Conservation (phyloP, 2,113 vertebrate genomes). For the Puffinus mauretanicus region DNA sequence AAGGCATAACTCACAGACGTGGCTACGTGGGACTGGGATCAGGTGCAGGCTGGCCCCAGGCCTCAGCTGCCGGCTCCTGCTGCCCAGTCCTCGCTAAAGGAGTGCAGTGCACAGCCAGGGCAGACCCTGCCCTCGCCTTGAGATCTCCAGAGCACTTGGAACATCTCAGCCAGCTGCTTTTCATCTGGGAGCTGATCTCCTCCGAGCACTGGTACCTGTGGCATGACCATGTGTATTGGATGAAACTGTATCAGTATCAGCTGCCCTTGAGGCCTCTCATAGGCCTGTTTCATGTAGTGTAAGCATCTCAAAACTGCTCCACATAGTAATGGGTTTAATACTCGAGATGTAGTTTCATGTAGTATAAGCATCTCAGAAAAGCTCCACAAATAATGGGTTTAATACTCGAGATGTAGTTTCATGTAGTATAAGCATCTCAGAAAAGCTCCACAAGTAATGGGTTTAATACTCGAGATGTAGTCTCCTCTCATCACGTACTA, state of each 20-base stretch:
- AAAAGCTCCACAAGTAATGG: not conserved
- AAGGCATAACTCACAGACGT: slow-evolving; percentile 15
- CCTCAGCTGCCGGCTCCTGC: not conserved
- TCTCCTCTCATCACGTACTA: rapidly evolving
- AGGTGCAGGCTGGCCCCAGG: not conserved
- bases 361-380: not conserved
- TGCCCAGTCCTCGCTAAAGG: not conserved
- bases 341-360: not conserved
- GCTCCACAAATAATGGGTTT: not conserved
- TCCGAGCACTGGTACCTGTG: rapidly evolving
- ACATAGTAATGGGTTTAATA: not conserved
- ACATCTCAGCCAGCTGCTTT: not conserved
- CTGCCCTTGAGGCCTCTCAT: not conserved
- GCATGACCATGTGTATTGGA: not conserved
- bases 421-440: not conserved
- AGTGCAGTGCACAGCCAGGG: not conserved
- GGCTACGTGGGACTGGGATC: not conserved
- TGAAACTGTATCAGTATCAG: not conserved
- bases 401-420: not conserved
- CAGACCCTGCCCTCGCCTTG: not conserved
- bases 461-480: not conserved
- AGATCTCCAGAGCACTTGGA: not conserved
- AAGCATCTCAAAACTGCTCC: not conserved
- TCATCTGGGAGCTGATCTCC: not conserved
- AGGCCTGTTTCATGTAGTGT: not conserved